phyloP scores from a whole-genome alignment of 2,888 invertebrate genomes.

The Amiota mariae region DNA sequence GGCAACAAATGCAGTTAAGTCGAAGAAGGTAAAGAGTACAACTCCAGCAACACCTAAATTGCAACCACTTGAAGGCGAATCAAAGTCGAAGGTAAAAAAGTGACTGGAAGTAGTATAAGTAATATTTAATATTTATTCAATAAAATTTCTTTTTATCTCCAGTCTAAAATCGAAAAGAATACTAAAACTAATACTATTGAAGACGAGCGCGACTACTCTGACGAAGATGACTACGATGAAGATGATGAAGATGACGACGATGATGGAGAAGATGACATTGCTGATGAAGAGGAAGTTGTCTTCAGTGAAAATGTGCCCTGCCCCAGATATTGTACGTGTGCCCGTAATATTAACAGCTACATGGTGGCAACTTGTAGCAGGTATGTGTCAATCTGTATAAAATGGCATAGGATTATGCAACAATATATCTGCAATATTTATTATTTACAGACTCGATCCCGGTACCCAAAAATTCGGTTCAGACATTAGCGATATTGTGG shows the following conservation, averaged over 20 bases:
- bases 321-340: constrained; percentile 79
- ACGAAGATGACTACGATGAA: constrained; percentile 53
- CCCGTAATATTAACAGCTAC: constrained; percentile 77
- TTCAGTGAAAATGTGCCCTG: constrained; percentile 75
- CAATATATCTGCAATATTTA: background rate
- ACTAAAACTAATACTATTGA: constrained; percentile 56
- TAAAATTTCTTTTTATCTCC: background rate
- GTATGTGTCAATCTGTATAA: constrained; percentile 42
- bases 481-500: constrained; percentile 80
- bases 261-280: constrained; percentile 63
- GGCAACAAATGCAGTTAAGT: constrained; percentile 39
- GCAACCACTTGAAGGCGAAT: constrained; percentile 47
- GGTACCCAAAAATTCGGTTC: constrained; percentile 80
- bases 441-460: constrained; percentile 75
- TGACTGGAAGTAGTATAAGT: constrained; percentile 39
- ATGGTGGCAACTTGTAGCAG: constrained; percentile 80
- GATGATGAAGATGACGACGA: constrained; percentile 61
- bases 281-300: constrained; percentile 68
- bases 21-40: constrained; percentile 53
- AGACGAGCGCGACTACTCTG: constrained; percentile 56
- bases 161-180: constrained; percentile 50
- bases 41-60: constrained; percentile 48
- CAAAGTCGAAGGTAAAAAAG: constrained; percentile 51
- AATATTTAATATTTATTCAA: constrained; percentile 28
- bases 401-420: background rate